These are phyloP conservation scores for Mystacornis crossleyi DNA, from an alignment of 2,113 vertebrate genomes.

Conservation along the genomic window DNA sequence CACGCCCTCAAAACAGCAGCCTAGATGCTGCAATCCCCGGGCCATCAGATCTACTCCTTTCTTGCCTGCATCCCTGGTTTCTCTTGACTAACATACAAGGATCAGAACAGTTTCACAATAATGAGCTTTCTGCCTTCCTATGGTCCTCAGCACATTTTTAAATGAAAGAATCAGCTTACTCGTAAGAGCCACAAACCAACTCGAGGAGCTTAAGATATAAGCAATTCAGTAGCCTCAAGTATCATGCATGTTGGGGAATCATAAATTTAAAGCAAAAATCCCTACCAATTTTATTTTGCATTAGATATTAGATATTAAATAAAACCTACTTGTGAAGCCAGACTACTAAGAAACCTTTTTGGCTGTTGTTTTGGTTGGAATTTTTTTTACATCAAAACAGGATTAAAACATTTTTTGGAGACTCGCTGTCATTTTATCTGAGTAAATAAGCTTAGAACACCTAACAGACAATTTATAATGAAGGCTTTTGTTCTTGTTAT, in stretches of 20 bases:
- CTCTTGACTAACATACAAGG: not conserved
- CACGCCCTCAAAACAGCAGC: not conserved
- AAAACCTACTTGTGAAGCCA: not conserved
- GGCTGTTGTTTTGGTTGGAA: not conserved
- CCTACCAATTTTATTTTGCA: not conserved
- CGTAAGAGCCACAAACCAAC: not conserved
- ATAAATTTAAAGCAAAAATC: constrained; percentile 33
- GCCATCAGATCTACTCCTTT: not conserved
- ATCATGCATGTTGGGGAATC: not conserved
- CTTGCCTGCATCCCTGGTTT: not conserved
- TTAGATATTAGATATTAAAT: constrained; percentile 11
- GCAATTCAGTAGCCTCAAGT: not conserved
- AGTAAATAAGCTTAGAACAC: constrained; percentile 3
- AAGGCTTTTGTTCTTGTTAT: constrained; percentile 44
- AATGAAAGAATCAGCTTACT: constrained; percentile 30
- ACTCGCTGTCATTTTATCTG: constrained; percentile 11
- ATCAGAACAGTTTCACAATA: not conserved
- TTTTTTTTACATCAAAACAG: not conserved
- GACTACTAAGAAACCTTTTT: constrained; percentile 5
- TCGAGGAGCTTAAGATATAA: not conserved
- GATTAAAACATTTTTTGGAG: constrained; percentile 56
- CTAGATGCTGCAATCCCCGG: not conserved
- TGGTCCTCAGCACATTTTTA: not conserved
- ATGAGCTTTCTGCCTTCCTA: not conserved
- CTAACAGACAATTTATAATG: constrained; percentile 49